Conservation (phyloP, 2,113 vertebrate species). For the Thermophis baileyi region DNA sequence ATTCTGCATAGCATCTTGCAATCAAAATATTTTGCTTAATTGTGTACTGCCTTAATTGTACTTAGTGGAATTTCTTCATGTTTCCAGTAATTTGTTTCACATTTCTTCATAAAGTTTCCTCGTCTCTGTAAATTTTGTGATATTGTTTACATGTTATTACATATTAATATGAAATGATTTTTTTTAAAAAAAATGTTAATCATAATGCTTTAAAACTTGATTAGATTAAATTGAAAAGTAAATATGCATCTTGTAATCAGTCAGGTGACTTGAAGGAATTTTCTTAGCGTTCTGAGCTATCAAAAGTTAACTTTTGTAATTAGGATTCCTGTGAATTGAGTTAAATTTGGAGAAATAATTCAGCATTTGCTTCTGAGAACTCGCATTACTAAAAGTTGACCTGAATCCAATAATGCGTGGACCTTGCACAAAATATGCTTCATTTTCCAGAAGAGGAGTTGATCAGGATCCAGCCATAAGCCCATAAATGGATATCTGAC, state of each 20-base stretch:
- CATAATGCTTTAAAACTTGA: not conserved
- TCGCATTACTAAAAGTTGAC: fast-evolving
- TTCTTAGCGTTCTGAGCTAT: not conserved
- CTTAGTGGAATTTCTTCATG: not conserved
- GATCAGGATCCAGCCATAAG: not conserved
- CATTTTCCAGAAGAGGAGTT: not conserved
- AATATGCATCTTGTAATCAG: not conserved
- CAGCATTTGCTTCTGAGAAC: not conserved
- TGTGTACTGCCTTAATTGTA: not conserved
- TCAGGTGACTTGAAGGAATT: fast-evolving
- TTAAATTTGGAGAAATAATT: not conserved
- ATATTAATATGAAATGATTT: not conserved
- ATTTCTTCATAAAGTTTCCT: not conserved
- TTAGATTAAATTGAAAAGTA: not conserved
- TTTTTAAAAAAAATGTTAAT: not conserved
- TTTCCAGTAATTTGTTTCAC: not conserved
- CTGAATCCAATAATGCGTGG: not conserved
- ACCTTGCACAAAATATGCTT: not conserved
- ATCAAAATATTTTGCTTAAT: not conserved
- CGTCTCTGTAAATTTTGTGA: not conserved
- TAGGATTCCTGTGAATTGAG: not conserved
- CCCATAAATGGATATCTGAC: constrained; percentile 2
- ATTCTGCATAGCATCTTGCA: not conserved
- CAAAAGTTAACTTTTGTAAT: constrained; percentile 11
- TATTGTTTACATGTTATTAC: not conserved